phyloP scores from a whole-genome alignment of 2,113 vertebrate species.

The Scartelaos histophorus region DNA sequence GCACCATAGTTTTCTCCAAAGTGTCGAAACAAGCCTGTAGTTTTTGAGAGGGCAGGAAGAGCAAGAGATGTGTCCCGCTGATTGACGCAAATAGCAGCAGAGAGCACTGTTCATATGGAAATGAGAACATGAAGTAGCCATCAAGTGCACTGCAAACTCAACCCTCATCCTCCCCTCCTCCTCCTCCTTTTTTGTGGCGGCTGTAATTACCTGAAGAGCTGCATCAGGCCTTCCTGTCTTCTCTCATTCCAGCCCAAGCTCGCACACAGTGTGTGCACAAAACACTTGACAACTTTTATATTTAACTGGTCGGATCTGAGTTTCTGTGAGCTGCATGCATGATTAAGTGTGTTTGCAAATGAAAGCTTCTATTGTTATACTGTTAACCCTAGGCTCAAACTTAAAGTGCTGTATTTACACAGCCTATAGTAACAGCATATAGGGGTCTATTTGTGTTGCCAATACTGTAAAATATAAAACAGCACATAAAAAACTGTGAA shows the following conservation, averaged over 20 bases:
- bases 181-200: slow-evolving; percentile 56
- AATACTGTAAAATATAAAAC: background rate
- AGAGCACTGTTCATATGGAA: slow-evolving; percentile 72
- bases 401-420: background rate
- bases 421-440: background rate
- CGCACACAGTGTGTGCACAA: slow-evolving; percentile 41
- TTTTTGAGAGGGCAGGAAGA: slow-evolving; percentile 42
- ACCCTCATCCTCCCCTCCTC: slow-evolving; percentile 46
- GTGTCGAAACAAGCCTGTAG: slow-evolving; percentile 34
- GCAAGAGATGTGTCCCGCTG: slow-evolving; percentile 52
- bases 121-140: slow-evolving; percentile 74
- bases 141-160: slow-evolving; percentile 66
- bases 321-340: slow-evolving; percentile 9
- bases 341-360: slow-evolving; percentile 22
- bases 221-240: slow-evolving; percentile 59
- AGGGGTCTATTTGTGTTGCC: background rate
- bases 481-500: background rate
- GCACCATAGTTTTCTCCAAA: slow-evolving; percentile 37
- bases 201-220: slow-evolving; percentile 73
- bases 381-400: background rate
- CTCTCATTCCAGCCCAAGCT: slow-evolving; percentile 50
- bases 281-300: slow-evolving; percentile 68
- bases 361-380: slow-evolving; percentile 8
- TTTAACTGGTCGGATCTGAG: slow-evolving; percentile 42
- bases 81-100: slow-evolving; percentile 67